Conservation (phyloP, 2,113 vertebrate genomes). For the Empidonax traillii region DNA sequence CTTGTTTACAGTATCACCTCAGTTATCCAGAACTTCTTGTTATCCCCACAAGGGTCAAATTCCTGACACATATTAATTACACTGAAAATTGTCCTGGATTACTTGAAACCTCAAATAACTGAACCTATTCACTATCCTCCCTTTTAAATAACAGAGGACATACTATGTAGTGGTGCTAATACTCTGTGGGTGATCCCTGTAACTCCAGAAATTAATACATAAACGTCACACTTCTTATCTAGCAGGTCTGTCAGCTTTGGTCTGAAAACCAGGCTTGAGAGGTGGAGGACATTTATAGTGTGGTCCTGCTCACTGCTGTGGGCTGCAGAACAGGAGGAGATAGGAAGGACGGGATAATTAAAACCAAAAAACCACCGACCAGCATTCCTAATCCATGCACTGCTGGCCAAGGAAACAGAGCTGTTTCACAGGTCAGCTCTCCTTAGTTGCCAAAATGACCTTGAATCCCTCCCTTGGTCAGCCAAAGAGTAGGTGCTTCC, state of each 20-base stretch:
- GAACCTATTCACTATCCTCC: background rate
- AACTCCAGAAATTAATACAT: conserved; percentile 42
- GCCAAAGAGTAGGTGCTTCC: background rate
- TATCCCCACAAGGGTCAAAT: conserved; percentile 46
- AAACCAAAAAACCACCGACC: background rate
- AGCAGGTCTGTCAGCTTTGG: background rate
- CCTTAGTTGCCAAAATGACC: background rate
- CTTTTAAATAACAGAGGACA: conserved; percentile 35
- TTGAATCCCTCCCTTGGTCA: background rate
- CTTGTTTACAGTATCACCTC: conserved; percentile 33
- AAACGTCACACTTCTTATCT: background rate
- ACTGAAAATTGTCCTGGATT: conserved; percentile 46
- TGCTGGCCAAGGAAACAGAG: conserved; percentile 40
- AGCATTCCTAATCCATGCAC: conserved; percentile 4
- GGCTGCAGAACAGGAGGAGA: background rate
- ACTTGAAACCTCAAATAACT: conserved; percentile 50
- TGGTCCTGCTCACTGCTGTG: background rate
- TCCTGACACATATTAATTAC: conserved; percentile 60
- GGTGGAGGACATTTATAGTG: background rate
- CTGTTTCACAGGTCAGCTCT: background rate
- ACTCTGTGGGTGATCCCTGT: background rate
- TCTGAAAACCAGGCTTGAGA: background rate
- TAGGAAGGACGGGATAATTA: conserved; percentile 9
- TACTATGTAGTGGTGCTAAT: background rate
- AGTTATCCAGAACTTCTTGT: conserved; percentile 19